These are phyloP conservation scores for Ostrea edulis DNA, from an alignment of 1,140 invertebrate species.

Conservation along the genomic window DNA sequence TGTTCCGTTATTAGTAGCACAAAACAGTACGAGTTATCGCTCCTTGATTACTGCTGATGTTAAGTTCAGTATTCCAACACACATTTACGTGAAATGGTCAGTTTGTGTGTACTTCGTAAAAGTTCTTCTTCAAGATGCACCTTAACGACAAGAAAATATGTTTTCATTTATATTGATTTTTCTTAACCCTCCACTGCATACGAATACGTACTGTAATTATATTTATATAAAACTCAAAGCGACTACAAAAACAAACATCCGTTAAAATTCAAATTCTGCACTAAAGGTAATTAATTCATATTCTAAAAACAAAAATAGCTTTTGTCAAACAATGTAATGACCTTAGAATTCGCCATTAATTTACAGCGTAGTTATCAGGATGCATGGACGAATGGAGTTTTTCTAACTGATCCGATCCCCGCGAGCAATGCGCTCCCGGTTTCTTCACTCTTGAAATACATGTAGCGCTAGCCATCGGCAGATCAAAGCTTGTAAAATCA, in stretches of 20 bases:
- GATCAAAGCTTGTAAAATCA: neutral
- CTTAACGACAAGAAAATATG: too few species aligned
- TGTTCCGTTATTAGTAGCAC: neutral
- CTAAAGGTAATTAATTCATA: too few species aligned
- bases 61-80: too few species aligned
- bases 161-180: too few species aligned
- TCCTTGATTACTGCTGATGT: neutral
- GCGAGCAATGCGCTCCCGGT: neutral
- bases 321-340: neutral
- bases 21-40: neutral
- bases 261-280: too few species aligned
- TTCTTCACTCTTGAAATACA: neutral
- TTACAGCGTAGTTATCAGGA: neutral
- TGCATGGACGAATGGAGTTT: neutral
- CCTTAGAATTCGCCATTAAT: neutral
- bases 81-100: too few species aligned
- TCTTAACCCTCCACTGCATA: too few species aligned
- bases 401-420: neutral
- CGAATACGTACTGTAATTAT: too few species aligned
- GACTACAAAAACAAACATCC: too few species aligned
- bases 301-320: neutral
- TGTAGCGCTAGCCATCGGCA: neutral
- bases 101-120: too few species aligned
- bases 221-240: too few species aligned
- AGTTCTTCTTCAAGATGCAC: too few species aligned